Conservation (phyloP, 1,140 invertebrate species). For the Gryllus bimaculatus region DNA sequence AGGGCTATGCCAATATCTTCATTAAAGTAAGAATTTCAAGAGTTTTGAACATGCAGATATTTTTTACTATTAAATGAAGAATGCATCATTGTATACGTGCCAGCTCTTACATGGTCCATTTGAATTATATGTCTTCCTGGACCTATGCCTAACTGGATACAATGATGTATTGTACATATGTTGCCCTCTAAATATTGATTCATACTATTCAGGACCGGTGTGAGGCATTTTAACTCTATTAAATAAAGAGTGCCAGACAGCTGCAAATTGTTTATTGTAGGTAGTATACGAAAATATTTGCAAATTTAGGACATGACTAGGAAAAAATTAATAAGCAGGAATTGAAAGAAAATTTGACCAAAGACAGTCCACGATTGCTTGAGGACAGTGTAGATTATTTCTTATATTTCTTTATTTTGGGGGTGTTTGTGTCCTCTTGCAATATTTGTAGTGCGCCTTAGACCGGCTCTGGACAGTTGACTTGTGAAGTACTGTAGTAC, state of each 20-base stretch:
- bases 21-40: not conserved
- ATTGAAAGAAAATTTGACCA: not conserved
- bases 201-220: not conserved
- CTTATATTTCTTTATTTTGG: too few species aligned
- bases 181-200: not conserved
- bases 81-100: not conserved
- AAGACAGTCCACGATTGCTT: not conserved
- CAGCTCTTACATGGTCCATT: not conserved
- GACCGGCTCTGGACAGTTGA: not conserved
- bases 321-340: not conserved
- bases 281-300: too few species aligned
- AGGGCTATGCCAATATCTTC: not conserved
- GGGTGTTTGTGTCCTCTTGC: not conserved
- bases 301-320: too few species aligned
- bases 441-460: not conserved
- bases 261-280: too few species aligned
- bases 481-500: not conserved
- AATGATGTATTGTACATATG: not conserved
- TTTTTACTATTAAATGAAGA: not conserved
- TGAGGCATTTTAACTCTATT: not conserved
- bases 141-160: not conserved
- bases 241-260: too few species aligned
- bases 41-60: slow-evolving; percentile 5
- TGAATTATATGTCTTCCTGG: not conserved
- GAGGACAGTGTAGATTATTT: not conserved